A percentile compares a stretch with the other conserved stretches of the same genome.
Conservation (phyloP, 2,797 vertebrate species). For the Paedocypris micromegethes region DNA sequence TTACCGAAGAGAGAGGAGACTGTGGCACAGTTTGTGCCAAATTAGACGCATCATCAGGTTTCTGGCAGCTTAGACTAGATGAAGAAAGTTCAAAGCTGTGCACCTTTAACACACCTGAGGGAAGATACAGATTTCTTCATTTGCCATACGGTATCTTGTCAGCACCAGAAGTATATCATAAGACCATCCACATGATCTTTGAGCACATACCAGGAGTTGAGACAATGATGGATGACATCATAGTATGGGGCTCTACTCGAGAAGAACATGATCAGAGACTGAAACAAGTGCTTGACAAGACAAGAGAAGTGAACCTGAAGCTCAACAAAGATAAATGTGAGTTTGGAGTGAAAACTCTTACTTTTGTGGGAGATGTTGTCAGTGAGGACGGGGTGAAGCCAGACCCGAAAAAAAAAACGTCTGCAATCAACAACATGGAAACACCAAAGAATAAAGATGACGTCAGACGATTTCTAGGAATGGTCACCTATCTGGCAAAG, state of each 20-base stretch:
- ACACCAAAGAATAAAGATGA: background rate
- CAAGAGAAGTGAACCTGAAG: slow-evolving; percentile 7
- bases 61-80: too few relatives aligned
- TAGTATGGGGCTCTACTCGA: background rate
- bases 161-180: slow-evolving; percentile 25
- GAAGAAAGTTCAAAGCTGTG: too few relatives aligned
- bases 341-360: slow-evolving; percentile 13
- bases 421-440: slow-evolving; percentile 20
- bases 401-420: slow-evolving; percentile 27
- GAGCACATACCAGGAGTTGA: slow-evolving; percentile 19
- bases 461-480: slow-evolving; percentile 15
- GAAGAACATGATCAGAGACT: slow-evolving; percentile 15
- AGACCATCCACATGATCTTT: slow-evolving; percentile 32
- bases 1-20: slow-evolving; percentile 15
- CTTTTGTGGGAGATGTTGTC: slow-evolving; percentile 13
- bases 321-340: slow-evolving; percentile 28
- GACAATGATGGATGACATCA: slow-evolving; percentile 18
- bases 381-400: slow-evolving; percentile 11
- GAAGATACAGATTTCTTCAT: background rate
- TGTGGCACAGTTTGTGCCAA: too few relatives aligned
- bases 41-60: too few relatives aligned
- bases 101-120: slow-evolving; percentile 1
- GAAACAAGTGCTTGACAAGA: slow-evolving; percentile 7
- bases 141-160: slow-evolving; percentile 15
- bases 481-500: slow-evolving; percentile 15